Base-by-base conservation (phyloP, 2,113 vertebrate species). In the Brachyhypopomus gauderio region DNA sequence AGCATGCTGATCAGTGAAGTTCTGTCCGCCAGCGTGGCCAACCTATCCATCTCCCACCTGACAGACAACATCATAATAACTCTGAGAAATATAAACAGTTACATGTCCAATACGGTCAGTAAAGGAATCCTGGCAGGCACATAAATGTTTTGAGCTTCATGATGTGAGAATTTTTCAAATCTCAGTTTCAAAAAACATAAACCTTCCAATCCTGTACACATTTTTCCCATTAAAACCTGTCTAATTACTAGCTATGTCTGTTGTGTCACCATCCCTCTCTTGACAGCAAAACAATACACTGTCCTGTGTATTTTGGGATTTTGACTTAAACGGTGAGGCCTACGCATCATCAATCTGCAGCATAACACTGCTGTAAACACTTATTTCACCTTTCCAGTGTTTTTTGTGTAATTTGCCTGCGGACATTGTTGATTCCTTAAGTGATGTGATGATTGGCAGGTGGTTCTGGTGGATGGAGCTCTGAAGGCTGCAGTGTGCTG, bases 261-360 rank as follows among this genome's bases (percentile, higher is more conserved):
- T 75, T 52, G 12, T 52, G 45, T 52, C 17, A 58, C 30, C 0
- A 0, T 85, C 1, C 59, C 25, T 88, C 27, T 87, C 86, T 67
- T 56, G 69, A 30, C 84, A 98, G 96, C 89, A 78, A 38, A 94
- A 94, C 88, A 88, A 81, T 83, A 86, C 83, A 62, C 86, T 93
- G 34, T 87, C 63, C 17, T 98, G 96, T 89, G 96, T 93, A 62
- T 96, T 96, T 91, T 99, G 97, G 97, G 93, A 98, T 90, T 95
- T 96, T 0, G 79, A 41, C 79, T 89, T 89, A 79, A 98, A 97
- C 66, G 81, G 97, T 98, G 8, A 80, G 70, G 23, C 3, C 67
- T n/a, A 56, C 17, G 45, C 71, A 48, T 48, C 41, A 79, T 56
- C 5, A 41, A 41, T 4, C 41, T 41, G 41, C 9, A 9, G 41